phyloP scores from a whole-genome alignment of 2,113 vertebrate genomes.

The Varanus salvator region DNA sequence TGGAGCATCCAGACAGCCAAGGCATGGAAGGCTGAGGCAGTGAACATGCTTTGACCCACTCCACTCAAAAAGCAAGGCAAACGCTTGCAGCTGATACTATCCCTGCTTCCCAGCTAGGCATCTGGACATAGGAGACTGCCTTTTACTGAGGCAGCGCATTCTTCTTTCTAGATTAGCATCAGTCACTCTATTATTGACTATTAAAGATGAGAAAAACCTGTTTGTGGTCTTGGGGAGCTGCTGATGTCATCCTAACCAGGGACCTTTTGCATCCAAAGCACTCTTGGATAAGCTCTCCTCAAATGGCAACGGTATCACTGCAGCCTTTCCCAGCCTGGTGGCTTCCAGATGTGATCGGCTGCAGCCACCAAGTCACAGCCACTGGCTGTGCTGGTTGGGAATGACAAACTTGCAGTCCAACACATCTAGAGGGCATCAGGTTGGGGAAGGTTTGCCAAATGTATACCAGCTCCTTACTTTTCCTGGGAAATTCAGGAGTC shows the following conservation, averaged over 20 bases:
- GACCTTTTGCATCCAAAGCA: neutral
- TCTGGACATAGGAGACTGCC: neutral
- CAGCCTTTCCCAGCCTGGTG: neutral
- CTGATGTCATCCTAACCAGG: neutral
- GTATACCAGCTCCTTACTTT: neutral
- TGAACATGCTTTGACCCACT: neutral
- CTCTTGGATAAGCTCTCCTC: neutral
- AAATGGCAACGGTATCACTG: neutral
- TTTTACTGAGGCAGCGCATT: neutral
- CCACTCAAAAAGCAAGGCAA: neutral
- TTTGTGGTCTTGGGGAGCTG: neutral
- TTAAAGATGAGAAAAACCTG: neutral
- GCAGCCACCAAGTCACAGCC: no score
- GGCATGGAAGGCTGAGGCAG: neutral
- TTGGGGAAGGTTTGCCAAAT: neutral
- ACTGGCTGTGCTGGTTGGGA: no score
- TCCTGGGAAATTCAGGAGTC: neutral
- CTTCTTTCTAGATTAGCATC: neutral
- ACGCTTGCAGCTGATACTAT: neutral
- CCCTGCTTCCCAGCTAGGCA: neutral
- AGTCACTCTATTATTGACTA: neutral
- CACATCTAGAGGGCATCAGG: no score
- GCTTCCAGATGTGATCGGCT: neutral
- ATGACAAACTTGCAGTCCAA: no score
- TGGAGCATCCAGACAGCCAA: slow-evolving; percentile 13